Conservation (phyloP, 2,888 invertebrate genomes). For the Criorhina ranunculi region DNA sequence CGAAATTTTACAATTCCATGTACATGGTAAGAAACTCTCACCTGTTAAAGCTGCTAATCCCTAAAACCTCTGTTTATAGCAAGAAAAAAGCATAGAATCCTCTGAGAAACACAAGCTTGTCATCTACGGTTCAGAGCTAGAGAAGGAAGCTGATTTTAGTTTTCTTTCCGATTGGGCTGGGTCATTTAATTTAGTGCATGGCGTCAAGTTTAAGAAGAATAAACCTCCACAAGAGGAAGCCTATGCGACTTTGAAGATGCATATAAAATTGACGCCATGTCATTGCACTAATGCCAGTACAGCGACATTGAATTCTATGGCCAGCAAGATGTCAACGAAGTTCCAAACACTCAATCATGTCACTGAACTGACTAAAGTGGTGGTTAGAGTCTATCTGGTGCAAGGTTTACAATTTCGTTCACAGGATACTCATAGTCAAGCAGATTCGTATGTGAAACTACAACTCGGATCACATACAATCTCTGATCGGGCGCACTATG, state of each 20-base stretch:
- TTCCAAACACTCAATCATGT: conserved; percentile 77
- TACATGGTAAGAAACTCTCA: conserved; percentile 78
- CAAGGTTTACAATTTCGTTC: conserved; percentile 90
- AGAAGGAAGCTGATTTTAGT: conserved; percentile 88
- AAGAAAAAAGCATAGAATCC: conserved; percentile 4
- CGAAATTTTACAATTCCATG: conserved; percentile 86
- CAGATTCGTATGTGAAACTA: conserved; percentile 91
- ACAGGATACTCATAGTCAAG: conserved; percentile 89
- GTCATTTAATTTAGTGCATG: conserved; percentile 87
- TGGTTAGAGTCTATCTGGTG: conserved; percentile 91
- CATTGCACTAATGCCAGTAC: conserved; percentile 73
- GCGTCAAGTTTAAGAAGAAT: conserved; percentile 81
- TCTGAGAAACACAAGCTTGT: conserved; percentile 81
- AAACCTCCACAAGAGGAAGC: conserved; percentile 83
- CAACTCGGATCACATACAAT: conserved; percentile 88
- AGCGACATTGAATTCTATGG: conserved; percentile 75
- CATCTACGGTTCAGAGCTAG: conserved; percentile 89
- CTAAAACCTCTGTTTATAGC: neutral
- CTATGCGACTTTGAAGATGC: conserved; percentile 83
- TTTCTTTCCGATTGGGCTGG: conserved; percentile 89
- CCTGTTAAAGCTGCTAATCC: too few species aligned
- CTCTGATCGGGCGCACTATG: conserved; percentile 89
- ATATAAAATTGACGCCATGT: conserved; percentile 81
- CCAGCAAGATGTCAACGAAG: conserved; percentile 73
- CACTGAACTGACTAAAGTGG: conserved; percentile 78